A percentile compares a stretch with the other conserved stretches of the same genome.
These are phyloP conservation scores for Bedellia somnulentella DNA, from an alignment of 2,888 invertebrate genomes.

Conservation along the genomic window DNA sequence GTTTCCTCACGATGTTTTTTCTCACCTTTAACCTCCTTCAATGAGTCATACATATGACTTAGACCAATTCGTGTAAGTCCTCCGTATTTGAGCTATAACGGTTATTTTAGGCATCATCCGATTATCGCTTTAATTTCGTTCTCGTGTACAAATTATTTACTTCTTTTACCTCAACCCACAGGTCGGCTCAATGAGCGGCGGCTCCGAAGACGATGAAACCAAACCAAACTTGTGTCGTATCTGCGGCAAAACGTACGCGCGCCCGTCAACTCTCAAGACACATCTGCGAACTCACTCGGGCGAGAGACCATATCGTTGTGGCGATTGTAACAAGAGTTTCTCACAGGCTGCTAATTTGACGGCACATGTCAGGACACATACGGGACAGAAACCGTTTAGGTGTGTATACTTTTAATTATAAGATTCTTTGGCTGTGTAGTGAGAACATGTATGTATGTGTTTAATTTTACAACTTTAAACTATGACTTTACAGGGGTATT, in stretches of 20 bases:
- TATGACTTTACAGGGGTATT: no score
- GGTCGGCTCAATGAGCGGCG: slow-evolving; percentile 61
- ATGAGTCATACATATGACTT: no score
- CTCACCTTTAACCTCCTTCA: no score
- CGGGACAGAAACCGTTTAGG: slow-evolving; percentile 95
- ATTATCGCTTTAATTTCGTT: no score
- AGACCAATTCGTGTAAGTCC: no score
- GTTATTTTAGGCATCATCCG: no score
- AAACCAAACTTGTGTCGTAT: slow-evolving; percentile 91
- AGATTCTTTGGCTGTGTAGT: no score
- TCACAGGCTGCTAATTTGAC: slow-evolving; percentile 98
- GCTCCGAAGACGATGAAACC: slow-evolving; percentile 68
- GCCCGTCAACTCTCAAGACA: slow-evolving; percentile 96
- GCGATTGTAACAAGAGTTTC: slow-evolving; percentile 95
- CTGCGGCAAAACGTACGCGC: slow-evolving; percentile 95
- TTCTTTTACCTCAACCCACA: no score
- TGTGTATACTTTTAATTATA: slow-evolving; percentile 12
- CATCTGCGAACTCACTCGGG: slow-evolving; percentile 96
- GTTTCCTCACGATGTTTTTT: no score
- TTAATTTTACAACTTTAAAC: background rate
- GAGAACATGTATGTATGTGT: background rate
- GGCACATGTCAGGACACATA: slow-evolving; percentile 94
- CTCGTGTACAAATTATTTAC: no score
- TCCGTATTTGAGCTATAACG: no score
- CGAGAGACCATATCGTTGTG: slow-evolving; percentile 87